Evolutionary conservation across 2,888 invertebrate species (phyloP).

Genomic region (Caenorhabditis sp.): DNA sequence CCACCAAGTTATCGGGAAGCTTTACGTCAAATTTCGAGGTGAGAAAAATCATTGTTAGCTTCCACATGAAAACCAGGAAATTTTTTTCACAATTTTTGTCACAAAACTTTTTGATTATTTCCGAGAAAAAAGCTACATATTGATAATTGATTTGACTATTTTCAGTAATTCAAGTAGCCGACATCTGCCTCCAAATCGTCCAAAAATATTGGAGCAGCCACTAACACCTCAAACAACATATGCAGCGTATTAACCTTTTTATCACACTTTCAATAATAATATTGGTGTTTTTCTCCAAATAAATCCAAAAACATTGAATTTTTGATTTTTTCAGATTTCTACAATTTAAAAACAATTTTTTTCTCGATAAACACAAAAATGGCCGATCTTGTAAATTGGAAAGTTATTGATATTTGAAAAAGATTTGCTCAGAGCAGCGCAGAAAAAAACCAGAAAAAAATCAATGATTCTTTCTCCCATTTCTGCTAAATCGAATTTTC

Average conservation of each 20-base stretch:
- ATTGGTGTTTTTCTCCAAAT: not conserved
- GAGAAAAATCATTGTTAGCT: too few species aligned
- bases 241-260: slow-evolving; percentile 17
- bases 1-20: slow-evolving; percentile 38
- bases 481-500: too few species aligned
- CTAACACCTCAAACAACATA: slow-evolving; percentile 10
- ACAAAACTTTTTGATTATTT: slow-evolving; percentile 12
- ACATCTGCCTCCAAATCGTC: slow-evolving; percentile 40
- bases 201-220: slow-evolving; percentile 21
- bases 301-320: too few species aligned
- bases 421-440: too few species aligned
- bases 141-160: not conserved
- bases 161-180: slow-evolving; percentile 16
- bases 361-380: too few species aligned
- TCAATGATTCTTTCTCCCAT: too few species aligned
- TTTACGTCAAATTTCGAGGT: slow-evolving; percentile 18
- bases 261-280: not conserved
- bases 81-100: not conserved
- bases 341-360: too few species aligned
- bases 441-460: too few species aligned
- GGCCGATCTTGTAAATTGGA: too few species aligned
- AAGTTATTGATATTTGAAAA: too few species aligned
- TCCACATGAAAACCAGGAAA: too few species aligned
- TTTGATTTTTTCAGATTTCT: not conserved
- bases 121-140: not conserved